These are phyloP conservation scores for Mesorhabditis sp. DNA, from an alignment of 2,888 invertebrate species.

Conservation along the genomic window DNA sequence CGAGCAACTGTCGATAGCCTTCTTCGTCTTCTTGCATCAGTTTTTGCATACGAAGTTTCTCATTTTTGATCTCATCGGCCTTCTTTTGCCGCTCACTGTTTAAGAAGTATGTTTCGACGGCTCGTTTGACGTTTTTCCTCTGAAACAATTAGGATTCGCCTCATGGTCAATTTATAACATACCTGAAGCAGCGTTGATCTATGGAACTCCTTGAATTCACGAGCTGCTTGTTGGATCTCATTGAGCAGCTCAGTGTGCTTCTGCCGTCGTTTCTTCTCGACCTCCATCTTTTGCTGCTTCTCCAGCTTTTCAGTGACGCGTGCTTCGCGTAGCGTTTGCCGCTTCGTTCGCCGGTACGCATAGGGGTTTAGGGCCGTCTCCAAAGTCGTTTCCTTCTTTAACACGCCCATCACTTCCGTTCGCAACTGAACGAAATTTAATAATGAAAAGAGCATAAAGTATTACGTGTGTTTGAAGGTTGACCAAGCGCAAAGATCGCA, in stretches of 20 bases:
- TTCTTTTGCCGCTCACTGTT: constrained; percentile 97
- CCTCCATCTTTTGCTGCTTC: constrained; percentile 95
- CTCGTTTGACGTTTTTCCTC: constrained; percentile 66
- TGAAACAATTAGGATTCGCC: neutral
- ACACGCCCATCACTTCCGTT: constrained; percentile 68
- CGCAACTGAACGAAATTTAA: constrained; percentile 58
- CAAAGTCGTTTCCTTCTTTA: constrained; percentile 85
- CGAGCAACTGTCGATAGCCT: constrained; percentile 95
- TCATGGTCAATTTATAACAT: neutral
- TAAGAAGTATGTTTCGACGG: constrained; percentile 91
- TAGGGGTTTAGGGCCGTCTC: constrained; percentile 95
- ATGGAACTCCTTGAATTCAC: constrained; percentile 92
- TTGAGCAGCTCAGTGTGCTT: constrained; percentile 94
- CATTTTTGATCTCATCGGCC: constrained; percentile 89
- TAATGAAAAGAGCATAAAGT: neutral
- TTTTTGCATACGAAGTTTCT: constrained; percentile 95
- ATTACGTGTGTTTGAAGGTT: constrained; percentile 77
- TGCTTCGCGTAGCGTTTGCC: constrained; percentile 69
- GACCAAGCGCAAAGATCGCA: constrained; percentile 83
- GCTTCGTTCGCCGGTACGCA: constrained; percentile 91
- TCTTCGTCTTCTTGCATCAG: constrained; percentile 98
- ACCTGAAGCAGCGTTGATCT: constrained; percentile 43
- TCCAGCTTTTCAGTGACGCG: constrained; percentile 77
- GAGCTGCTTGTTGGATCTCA: constrained; percentile 57
- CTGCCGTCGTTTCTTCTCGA: constrained; percentile 88